These are phyloP conservation scores for Pitta sordida DNA, from an alignment of 2,113 vertebrate species.

Conservation along the genomic window DNA sequence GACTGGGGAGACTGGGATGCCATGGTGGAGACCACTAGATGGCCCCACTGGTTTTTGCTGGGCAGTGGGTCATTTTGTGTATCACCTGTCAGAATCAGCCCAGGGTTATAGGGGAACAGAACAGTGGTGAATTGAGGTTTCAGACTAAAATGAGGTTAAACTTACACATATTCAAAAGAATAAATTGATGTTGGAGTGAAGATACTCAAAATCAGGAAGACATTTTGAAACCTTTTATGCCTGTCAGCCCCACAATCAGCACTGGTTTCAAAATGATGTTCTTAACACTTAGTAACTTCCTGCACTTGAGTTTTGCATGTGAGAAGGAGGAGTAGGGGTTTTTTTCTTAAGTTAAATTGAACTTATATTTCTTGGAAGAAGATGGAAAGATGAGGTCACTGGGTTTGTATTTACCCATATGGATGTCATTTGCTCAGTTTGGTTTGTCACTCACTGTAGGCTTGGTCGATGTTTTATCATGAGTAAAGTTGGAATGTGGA, in stretches of 20 bases:
- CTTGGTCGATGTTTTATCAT: background rate
- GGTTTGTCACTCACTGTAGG: background rate
- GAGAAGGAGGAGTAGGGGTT: background rate
- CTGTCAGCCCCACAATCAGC: background rate
- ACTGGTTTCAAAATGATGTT: background rate
- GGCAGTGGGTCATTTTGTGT: background rate
- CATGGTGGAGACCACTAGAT: constrained; percentile 21
- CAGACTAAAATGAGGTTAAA: background rate
- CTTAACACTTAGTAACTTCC: background rate
- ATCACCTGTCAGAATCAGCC: background rate
- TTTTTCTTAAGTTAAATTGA: background rate
- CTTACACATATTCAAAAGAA: background rate
- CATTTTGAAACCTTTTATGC: background rate
- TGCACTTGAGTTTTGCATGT: background rate
- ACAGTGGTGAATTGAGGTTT: background rate
- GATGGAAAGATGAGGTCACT: background rate
- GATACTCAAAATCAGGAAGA: background rate
- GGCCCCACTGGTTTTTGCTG: constrained; percentile 27
- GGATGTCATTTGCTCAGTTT: background rate
- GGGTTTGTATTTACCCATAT: background rate
- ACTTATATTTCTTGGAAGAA: background rate
- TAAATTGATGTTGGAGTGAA: background rate
- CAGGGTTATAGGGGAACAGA: background rate
- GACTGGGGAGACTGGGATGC: background rate
- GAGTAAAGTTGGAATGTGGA: background rate